Evolutionary conservation across 1,140 invertebrate species (phyloP).

Genomic region (Octopus sinensis): DNA sequence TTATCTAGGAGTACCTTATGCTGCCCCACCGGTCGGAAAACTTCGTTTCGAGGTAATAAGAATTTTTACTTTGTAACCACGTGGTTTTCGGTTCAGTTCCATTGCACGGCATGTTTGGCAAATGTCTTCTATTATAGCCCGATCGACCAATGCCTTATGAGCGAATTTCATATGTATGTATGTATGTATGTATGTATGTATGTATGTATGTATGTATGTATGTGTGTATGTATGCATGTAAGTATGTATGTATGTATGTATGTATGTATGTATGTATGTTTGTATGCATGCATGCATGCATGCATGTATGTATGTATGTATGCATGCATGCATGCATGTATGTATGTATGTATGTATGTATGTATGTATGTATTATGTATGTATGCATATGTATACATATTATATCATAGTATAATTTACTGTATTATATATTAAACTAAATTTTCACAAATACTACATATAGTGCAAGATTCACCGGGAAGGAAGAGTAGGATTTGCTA

Average conservation of each 20-base stretch:
- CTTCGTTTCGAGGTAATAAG: slow-evolving; percentile 61
- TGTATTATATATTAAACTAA: too few species aligned
- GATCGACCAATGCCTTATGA: too few species aligned
- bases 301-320: not conserved
- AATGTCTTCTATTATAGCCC: too few species aligned
- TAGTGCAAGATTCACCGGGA: too few species aligned
- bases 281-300: not conserved
- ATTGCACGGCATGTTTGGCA: too few species aligned
- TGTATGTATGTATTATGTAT: not conserved
- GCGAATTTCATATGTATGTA: not conserved
- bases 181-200: not conserved
- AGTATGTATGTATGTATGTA: not conserved
- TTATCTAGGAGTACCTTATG: slow-evolving; percentile 90
- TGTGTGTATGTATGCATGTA: not conserved
- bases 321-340: not conserved
- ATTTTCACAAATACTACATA: too few species aligned
- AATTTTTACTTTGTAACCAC: too few species aligned
- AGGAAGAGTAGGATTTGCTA: too few species aligned
- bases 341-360: not conserved
- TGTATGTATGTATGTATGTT: not conserved
- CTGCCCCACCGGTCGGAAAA: slow-evolving; percentile 85
- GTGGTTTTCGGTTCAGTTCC: too few species aligned
- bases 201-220: not conserved
- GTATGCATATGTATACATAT: not conserved
- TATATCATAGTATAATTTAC: too few species aligned